Conservation (phyloP, 2,113 vertebrate species). For the Hippopotamus amphibius region DNA sequence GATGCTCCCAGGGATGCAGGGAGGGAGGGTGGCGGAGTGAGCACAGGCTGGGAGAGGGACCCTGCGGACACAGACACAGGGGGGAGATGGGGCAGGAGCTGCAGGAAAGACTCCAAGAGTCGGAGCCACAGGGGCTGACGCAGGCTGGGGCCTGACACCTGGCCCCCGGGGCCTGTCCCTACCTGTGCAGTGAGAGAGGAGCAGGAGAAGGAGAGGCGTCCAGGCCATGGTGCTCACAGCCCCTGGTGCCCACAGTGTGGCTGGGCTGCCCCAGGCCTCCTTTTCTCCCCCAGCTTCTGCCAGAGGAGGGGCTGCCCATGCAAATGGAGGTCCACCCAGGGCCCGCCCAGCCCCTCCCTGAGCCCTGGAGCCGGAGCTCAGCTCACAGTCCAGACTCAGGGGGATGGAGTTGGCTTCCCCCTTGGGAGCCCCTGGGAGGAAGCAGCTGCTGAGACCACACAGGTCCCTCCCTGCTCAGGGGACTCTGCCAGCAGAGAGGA, state of each 20-base stretch:
- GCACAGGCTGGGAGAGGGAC: not conserved
- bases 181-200: not conserved
- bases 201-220: not conserved
- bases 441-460: not conserved
- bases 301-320: not conserved
- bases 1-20: not conserved
- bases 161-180: no score
- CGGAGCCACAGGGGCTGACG: fast-evolving
- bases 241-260: not conserved
- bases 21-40: not conserved
- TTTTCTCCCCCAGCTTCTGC: not conserved
- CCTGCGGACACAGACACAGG: not conserved
- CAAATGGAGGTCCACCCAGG: not conserved
- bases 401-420: fast-evolving
- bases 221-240: not conserved
- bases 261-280: not conserved
- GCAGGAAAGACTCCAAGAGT: no score
- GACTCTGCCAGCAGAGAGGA: not conserved
- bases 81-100: not conserved
- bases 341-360: not conserved
- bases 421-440: not conserved
- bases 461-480: not conserved
- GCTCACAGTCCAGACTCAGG: not conserved
- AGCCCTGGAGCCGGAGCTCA: not conserved
- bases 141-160: no score